Evolutionary conservation across 2,113 vertebrate species (phyloP).

Genomic region (Dasypus novemcinctus): DNA sequence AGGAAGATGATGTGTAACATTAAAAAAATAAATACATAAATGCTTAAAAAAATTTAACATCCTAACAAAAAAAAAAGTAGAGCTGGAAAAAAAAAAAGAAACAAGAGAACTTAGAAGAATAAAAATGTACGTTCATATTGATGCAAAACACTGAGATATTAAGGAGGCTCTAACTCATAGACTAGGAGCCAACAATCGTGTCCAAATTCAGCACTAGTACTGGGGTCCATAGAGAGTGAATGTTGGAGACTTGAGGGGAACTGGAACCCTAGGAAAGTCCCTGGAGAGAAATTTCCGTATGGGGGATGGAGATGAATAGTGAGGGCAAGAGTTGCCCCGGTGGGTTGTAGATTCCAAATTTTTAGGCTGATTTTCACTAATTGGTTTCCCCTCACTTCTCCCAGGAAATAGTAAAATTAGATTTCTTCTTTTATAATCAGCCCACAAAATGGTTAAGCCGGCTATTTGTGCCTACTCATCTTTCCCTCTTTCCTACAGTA

Average conservation of each 20-base stretch:
- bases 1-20: background rate
- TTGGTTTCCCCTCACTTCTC: background rate
- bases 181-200: background rate
- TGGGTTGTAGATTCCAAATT: background rate
- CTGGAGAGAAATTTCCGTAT: background rate
- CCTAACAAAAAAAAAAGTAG: too few species aligned
- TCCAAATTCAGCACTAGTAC: background rate
- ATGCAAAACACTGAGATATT: background rate
- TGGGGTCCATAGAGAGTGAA: background rate
- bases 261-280: background rate
- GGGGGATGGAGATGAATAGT: background rate
- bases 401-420: background rate
- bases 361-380: background rate
- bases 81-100: conserved; percentile 1
- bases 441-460: conserved; percentile 18
- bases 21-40: too few species aligned
- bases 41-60: too few species aligned
- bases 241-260: background rate
- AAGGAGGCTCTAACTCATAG: background rate
- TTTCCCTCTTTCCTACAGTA: background rate
- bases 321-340: background rate
- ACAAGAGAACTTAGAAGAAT: conserved; percentile 2
- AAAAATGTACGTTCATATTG: background rate
- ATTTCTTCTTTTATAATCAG: conserved; percentile 47
- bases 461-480: background rate